phyloP scores from a whole-genome alignment of 1,140 invertebrate genomes.

The Zeugodacus cucurbitae region DNA sequence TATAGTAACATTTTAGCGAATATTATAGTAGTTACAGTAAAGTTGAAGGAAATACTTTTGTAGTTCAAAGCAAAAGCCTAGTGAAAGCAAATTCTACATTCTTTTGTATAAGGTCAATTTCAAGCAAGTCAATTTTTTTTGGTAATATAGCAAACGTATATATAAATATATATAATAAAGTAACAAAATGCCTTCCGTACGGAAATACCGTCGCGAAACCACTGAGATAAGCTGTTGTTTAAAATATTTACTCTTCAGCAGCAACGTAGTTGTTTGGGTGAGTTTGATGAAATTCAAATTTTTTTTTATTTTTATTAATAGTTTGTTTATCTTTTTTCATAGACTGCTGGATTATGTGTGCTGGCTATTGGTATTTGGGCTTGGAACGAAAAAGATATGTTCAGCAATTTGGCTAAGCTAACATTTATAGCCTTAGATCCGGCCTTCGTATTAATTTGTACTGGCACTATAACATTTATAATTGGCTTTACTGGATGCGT shows the following conservation, averaged over 20 bases:
- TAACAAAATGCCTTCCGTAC: slow-evolving; percentile 64
- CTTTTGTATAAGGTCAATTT: background rate
- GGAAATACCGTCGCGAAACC: slow-evolving; percentile 85
- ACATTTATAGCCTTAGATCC: slow-evolving; percentile 93
- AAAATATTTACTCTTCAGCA: slow-evolving; percentile 96
- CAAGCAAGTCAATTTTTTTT: background rate
- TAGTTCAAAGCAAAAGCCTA: background rate
- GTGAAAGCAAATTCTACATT: background rate
- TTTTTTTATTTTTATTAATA: background rate
- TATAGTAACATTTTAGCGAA: background rate
- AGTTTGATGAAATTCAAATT: slow-evolving; percentile 61
- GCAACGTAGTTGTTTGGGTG: slow-evolving; percentile 98
- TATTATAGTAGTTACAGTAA: background rate
- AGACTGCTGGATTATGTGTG: slow-evolving; percentile 87
- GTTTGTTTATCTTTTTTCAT: slow-evolving; percentile 59
- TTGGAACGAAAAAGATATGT: slow-evolving; percentile 96
- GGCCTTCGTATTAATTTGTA: slow-evolving; percentile 93
- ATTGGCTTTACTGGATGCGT: slow-evolving; percentile 97
- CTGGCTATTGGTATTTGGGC: slow-evolving; percentile 94
- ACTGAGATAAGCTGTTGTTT: slow-evolving; percentile 97
- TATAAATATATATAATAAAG: slow-evolving; percentile 1
- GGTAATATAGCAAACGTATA: background rate
- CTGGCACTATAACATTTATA: slow-evolving; percentile 90
- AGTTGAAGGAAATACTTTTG: background rate
- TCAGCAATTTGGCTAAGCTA: slow-evolving; percentile 90